Percentiles rank a stretch among this genome's conserved stretches.
Evolutionary conservation across 1,140 invertebrate species (phyloP).

Genomic region (Drosophila rhopaloa): DNA sequence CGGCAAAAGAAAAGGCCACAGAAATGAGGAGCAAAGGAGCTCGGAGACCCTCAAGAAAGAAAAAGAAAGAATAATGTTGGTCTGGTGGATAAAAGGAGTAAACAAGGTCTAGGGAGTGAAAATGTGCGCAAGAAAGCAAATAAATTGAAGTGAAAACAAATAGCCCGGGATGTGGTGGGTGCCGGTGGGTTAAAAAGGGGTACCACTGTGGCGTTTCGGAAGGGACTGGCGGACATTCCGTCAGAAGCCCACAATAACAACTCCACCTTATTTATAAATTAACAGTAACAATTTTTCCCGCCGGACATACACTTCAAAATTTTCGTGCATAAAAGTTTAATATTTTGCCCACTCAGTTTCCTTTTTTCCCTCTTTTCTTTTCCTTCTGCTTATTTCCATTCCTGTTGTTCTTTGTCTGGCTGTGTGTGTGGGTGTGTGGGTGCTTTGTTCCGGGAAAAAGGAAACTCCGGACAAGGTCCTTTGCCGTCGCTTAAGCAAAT

Average conservation of each 20-base stretch:
- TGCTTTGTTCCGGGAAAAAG: conserved; percentile 46
- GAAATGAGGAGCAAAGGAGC: conserved; percentile 21
- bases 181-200: background rate
- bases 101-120: conserved; percentile 60
- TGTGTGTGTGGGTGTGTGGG: conserved; percentile 26
- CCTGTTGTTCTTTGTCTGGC: conserved; percentile 35
- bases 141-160: conserved; percentile 80
- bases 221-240: conserved; percentile 25
- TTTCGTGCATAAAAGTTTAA: conserved; percentile 72
- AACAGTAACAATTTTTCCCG: conserved; percentile 79
- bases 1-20: conserved; percentile 60
- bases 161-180: conserved; percentile 37
- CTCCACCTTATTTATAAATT: conserved; percentile 78
- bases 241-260: conserved; percentile 55
- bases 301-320: conserved; percentile 75
- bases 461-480: conserved; percentile 63
- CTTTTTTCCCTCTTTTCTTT: conserved; percentile 21
- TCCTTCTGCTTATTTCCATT: conserved; percentile 36
- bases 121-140: conserved; percentile 71
- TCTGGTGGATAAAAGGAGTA: conserved; percentile 24
- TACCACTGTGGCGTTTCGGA: background rate
- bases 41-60: conserved; percentile 15
- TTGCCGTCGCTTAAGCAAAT: conserved; percentile 77
- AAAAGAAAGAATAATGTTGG: background rate
- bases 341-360: conserved; percentile 41